Evolutionary conservation across 2,888 invertebrate genomes (phyloP), one percentile per base, ranked within the genome.

Genomic region (Drosophila mimica): DNA sequence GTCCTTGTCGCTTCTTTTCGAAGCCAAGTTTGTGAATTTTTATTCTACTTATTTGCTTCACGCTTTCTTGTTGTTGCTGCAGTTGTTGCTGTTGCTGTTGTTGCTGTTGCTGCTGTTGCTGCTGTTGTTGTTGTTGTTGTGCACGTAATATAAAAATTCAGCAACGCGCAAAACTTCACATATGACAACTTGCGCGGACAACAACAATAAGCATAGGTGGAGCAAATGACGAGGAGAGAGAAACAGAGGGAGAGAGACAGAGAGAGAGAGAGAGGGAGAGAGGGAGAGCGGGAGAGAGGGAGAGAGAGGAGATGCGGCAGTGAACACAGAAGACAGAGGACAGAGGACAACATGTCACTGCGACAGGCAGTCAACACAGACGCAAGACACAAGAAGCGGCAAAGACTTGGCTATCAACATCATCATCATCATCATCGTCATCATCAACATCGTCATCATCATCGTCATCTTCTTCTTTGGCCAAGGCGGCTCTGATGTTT

Each of bases 101-200:
- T 49, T 70, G 61, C 34, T 40, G 59, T 54, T 75, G 31, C 40
- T 70, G 17, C 36, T 57, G 30, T 52, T 70, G 54, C 25, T 40
- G 46, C 25, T 40, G 46, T 11, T 74, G 33, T 40, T 79, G 64
- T 61, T 81, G 69, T 62, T 74, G 64, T 56, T 78, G 68, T 59
- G 59, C 68, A 67, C 69, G 74, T 78, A 83, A 84, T 87, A 89
- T 87, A 76, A 84, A 79, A 89, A 87, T 84, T 84, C 87, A 87
- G 82, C 87, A 89, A 71, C 88, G 89, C 85, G 78, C 73, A 81
- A 81, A 89, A 89, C 89, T 89, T 83, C 88, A 89, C 86, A 86
- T 86, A 89, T 85, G 85, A 85, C 85, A 88, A 80, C 88, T 64
- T 71, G 67, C 77, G 61, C 70, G 70, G 51, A 76, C 85, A 89